These are phyloP conservation scores for Himalopsyche kuldschensis DNA, from an alignment of 2,888 invertebrate genomes.

Conservation along the genomic window DNA sequence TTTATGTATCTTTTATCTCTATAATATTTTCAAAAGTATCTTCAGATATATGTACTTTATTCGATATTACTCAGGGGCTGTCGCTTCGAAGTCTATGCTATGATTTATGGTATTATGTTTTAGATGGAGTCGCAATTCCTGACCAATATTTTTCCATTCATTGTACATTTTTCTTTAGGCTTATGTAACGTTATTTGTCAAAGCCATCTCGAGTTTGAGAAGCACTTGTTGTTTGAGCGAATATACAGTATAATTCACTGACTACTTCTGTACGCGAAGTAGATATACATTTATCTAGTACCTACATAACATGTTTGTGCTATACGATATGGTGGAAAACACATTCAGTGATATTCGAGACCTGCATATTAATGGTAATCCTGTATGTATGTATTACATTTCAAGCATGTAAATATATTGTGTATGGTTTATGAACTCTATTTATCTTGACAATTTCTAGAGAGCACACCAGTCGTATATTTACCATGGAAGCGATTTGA, in stretches of 20 bases:
- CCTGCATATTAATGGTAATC: slow-evolving; percentile 1
- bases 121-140: no score
- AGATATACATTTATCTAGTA: neutral
- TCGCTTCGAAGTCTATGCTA: no score
- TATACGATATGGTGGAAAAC: neutral
- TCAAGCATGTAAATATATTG: neutral
- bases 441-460: neutral
- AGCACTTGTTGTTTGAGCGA: neutral
- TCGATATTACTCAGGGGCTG: no score
- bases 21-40: no score
- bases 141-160: no score
- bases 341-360: slow-evolving; percentile 1
- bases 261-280: neutral
- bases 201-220: neutral
- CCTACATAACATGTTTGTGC: neutral
- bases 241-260: neutral
- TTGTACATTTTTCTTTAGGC: no score
- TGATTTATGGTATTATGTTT: no score
- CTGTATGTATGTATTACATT: slow-evolving; percentile 1
- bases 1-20: no score
- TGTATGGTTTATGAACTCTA: slow-evolving; percentile 1
- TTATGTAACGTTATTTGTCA: no score
- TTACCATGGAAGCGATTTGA: neutral
- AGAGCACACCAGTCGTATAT: neutral
- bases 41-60: no score